phyloP scores from a whole-genome alignment of 2,888 invertebrate genomes.

The Gandaritis pyraliata region DNA sequence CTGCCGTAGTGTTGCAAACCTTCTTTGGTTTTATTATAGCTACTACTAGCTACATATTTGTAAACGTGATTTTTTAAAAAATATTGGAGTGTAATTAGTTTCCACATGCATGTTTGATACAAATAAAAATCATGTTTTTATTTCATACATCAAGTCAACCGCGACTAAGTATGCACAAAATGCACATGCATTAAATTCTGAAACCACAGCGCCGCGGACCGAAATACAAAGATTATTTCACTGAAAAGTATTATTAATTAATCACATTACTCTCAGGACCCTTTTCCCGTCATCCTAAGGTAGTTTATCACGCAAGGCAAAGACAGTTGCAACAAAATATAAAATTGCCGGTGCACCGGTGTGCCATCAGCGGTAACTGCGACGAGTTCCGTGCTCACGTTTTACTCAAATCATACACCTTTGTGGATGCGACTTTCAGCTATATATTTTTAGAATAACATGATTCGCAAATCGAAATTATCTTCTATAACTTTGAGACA shows the following conservation, averaged over 20 bases:
- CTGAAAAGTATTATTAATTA: constrained; percentile 19
- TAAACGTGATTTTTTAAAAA: too few species aligned
- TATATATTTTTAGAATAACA: constrained; percentile 3
- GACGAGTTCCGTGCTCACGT: constrained; percentile 53
- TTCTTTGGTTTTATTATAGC: too few species aligned
- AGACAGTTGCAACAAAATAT: constrained; percentile 54
- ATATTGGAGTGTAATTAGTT: too few species aligned
- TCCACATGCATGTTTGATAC: too few species aligned
- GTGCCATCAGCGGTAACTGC: constrained; percentile 62
- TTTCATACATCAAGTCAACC: constrained; percentile 20
- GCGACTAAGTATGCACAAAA: constrained; percentile 17
- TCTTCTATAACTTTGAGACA: too few species aligned
- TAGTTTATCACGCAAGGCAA: constrained; percentile 51
- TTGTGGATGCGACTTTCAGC: constrained; percentile 14
- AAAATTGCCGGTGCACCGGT: constrained; percentile 49
- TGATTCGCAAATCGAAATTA: too few species aligned
- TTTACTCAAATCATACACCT: constrained; percentile 21
- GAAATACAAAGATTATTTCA: constrained; percentile 14
- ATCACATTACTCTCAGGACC: constrained; percentile 17
- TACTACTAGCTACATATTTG: too few species aligned
- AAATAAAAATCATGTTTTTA: too few species aligned
- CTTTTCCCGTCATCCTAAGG: constrained; percentile 34
- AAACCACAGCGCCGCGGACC: constrained; percentile 22
- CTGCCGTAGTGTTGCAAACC: too few species aligned
- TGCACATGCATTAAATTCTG: constrained; percentile 18